Evolutionary conservation across 2,888 invertebrate genomes (phyloP), one percentile per base, ranked within the genome.

Genomic region (Oligia latruncula): DNA sequence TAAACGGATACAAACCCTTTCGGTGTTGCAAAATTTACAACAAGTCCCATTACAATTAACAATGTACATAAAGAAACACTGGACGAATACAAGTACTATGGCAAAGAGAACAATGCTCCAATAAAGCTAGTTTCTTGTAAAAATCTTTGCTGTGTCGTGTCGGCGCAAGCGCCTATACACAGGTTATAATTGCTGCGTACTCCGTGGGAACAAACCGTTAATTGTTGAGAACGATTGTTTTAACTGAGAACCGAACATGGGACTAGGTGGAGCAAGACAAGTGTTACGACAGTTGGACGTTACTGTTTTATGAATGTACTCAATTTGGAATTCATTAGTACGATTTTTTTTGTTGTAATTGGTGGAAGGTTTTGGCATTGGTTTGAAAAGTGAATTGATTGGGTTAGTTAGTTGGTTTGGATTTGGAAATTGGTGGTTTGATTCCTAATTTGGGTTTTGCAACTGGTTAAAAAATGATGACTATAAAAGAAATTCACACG

Each of bases 61-160:
- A 77, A 86, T 60, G 67, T 71, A 66, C 71, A 74, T 77, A 85
- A 77, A 78, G 64, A 75, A 84, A 82, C 40, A 77, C 17, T 82
- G 71, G 67, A 73, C 52, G 13, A 67, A 72, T 67, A 68, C 66
- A 77, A 75, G 52, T 70, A 67, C 84, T 85, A 88, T 75, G 78
- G 83, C 80, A 83, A 86, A 88, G 85, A 91, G 87, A 91, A 92
- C 92, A 92, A 92, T 90, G 91, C 87, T 88, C 83, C 82, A 89
- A 89, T 91, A 91, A 90, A 91, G 89, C 52, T 81, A 87, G 84
- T 88, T 92, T 92, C 90, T 92, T 91, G 87, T 86, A 85, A 88
- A 85, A 85, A 82, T 84, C 75, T 88, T 74, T 67, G 71, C 73
- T 71, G 60, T 74, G 83, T 74, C 71, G 80, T 84, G 82, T 80